Evolutionary conservation across 2,113 vertebrate species (phyloP).

Genomic region (Calyptommatus sinebrachiatus): DNA sequence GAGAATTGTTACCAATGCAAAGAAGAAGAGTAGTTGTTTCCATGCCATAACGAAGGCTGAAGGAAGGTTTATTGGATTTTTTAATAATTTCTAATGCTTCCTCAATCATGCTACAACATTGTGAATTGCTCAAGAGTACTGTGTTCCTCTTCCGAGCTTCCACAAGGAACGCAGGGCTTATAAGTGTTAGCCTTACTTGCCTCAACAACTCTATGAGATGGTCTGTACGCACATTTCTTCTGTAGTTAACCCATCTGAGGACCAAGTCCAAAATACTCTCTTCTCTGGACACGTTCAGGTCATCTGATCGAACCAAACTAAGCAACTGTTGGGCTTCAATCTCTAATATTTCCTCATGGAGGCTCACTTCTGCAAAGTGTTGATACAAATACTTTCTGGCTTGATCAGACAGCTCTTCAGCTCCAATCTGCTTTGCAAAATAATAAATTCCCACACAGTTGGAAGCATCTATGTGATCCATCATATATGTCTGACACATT

Average conservation of each 20-base stretch:
- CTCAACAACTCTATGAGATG: conserved; percentile 86
- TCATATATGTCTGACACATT: conserved; percentile 88
- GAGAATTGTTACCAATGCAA: conserved; percentile 87
- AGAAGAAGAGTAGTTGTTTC: conserved; percentile 92
- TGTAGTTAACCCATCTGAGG: conserved; percentile 85
- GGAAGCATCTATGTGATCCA: conserved; percentile 90
- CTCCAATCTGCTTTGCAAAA: conserved; percentile 89
- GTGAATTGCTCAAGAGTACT: conserved; percentile 78
- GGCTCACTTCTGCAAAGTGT: conserved; percentile 90
- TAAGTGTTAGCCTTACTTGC: conserved; percentile 84
- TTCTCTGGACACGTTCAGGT: conserved; percentile 90
- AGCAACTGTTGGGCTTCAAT: conserved; percentile 85
- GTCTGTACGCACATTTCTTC: conserved; percentile 61
- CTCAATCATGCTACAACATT: conserved; percentile 77
- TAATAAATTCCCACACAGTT: conserved; percentile 93
- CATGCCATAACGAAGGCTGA: conserved; percentile 91
- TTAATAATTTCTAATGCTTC: conserved; percentile 70
- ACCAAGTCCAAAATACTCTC: conserved; percentile 92
- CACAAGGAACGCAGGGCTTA: conserved; percentile 81
- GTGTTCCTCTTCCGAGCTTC: conserved; percentile 85
- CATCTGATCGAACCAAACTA: conserved; percentile 85
- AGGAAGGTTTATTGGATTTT: conserved; percentile 70
- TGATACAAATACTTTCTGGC: conserved; percentile 83
- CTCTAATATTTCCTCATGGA: conserved; percentile 91
- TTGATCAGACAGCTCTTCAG: conserved; percentile 85